These are phyloP conservation scores for Gila robusta DNA, from an alignment of 2,797 vertebrate species.

Conservation along the genomic window DNA sequence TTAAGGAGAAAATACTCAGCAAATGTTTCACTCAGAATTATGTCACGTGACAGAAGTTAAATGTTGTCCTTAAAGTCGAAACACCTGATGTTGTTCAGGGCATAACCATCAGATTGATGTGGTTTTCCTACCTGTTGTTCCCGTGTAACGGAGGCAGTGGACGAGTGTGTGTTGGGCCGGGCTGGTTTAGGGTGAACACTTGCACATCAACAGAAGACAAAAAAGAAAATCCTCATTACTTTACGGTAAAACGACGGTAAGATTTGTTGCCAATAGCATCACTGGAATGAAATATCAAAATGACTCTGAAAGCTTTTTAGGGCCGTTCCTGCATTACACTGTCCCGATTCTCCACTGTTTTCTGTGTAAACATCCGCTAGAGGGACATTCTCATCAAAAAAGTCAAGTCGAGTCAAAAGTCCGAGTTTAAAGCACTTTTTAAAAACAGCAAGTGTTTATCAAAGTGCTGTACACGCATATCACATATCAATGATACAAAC, in stretches of 20 bases:
- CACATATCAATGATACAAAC: too few species aligned
- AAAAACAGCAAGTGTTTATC: too few species aligned
- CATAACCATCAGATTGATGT: neutral
- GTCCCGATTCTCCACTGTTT: neutral
- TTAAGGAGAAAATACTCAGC: too few species aligned
- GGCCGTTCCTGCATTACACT: neutral
- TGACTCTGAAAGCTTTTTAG: neutral
- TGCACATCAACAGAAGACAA: slow-evolving; percentile 69
- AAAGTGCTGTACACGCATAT: too few species aligned
- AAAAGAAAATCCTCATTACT: slow-evolving; percentile 7
- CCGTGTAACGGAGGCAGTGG: slow-evolving; percentile 70
- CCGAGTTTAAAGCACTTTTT: too few species aligned
- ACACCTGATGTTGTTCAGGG: neutral
- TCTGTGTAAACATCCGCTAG: neutral
- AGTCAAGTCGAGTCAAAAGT: too few species aligned
- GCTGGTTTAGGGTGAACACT: slow-evolving; percentile 77
- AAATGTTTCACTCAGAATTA: neutral
- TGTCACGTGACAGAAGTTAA: neutral
- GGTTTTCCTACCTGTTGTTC: slow-evolving; percentile 46
- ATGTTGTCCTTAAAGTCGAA: neutral
- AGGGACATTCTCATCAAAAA: neutral
- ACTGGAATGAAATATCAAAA: neutral
- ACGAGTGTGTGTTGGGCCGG: slow-evolving; percentile 65
- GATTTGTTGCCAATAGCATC: neutral
- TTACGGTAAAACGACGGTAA: neutral